Evolutionary conservation across 2,797 vertebrate species (phyloP), one percentile per base, ranked within the genome.

Genomic region (Austrolebias charrua): DNA sequence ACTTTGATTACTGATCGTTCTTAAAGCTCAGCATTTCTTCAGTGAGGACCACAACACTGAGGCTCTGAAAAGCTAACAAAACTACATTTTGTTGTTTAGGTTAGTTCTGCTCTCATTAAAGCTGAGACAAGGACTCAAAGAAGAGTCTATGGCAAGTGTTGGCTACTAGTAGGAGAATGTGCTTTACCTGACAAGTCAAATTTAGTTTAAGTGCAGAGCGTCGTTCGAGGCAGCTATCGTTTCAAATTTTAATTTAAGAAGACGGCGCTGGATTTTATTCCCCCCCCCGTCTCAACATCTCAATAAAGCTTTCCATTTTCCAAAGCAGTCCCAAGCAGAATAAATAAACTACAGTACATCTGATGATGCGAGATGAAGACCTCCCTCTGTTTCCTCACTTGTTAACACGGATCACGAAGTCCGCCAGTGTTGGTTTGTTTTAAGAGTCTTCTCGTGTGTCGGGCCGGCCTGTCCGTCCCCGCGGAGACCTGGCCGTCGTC

Each of bases 401-500:
- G 38, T 40, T 38, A 50, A 52, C 33, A 57, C 60, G 62, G 29
- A 53, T 48, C 48, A 19, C 33, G 2, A 13, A 12, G 38, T 18
- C 44, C 18, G 63, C 48, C 43, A 55, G 46, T 31, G 40, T 5
- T 18, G 42, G 42, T 46, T 53, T 28, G 0, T 31, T 60, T 51
- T 49, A 18, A 43, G 55, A 59, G 47, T 55, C 55, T 56, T 24
- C 46, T 33, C 42, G 33, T 15, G 47, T 62, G 47, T 66, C 58
- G 47, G 54, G 70, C 35, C 43, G 63, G 48, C 48, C 38, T 9
- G 52, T 79, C 63, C 53, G 18, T 85, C 85, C 83, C 85, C 75
- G 84, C 86, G 84, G 81, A 82, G 54, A 59, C 71, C 65, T 29
- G 70, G 67, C 60, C 8, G 63, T 66, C 4, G 53, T 52, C 55